phyloP scores from a whole-genome alignment of 2,888 invertebrate genomes.

The Cremastinae sp. region DNA sequence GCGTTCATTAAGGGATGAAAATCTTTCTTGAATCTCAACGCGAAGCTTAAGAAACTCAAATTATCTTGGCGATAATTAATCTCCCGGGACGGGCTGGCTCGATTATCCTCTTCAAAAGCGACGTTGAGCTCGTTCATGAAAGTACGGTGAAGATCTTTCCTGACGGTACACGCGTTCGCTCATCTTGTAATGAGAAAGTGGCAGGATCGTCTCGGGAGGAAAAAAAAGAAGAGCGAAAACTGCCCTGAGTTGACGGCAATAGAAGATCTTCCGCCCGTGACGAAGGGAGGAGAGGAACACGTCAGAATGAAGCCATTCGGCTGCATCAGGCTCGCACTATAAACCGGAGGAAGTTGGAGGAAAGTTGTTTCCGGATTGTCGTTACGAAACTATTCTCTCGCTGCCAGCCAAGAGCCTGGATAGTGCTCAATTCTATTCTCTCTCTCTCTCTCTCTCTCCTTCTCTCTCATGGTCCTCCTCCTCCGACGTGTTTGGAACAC shows the following conservation, averaged over 20 bases:
- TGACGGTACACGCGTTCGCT: too few species aligned
- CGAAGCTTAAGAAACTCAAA: neutral
- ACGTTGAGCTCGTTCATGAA: neutral
- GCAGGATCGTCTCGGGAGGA: too few species aligned
- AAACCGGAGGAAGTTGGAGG: slow-evolving; percentile 36
- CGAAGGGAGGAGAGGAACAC: slow-evolving; percentile 2
- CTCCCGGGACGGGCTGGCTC: too few species aligned
- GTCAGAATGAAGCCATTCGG: slow-evolving; percentile 42
- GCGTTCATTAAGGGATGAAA: too few species aligned
- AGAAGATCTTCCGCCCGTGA: slow-evolving; percentile 2
- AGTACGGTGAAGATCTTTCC: too few species aligned
- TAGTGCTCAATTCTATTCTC: slow-evolving; percentile 28
- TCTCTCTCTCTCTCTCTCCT: slow-evolving; percentile 1
- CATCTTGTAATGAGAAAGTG: too few species aligned
- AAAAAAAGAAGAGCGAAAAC: too few species aligned
- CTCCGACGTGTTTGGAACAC: slow-evolving; percentile 6
- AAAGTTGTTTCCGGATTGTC: slow-evolving; percentile 59
- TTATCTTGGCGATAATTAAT: too few species aligned
- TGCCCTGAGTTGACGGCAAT: neutral
- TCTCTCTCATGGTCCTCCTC: neutral
- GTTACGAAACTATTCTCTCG: slow-evolving; percentile 54
- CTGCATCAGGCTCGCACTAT: slow-evolving; percentile 16
- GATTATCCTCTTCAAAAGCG: neutral
- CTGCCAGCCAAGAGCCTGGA: neutral
- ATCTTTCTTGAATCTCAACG: neutral